phyloP scores from a whole-genome alignment of 2,888 invertebrate genomes.

The Agonopterix alstromeriana region DNA sequence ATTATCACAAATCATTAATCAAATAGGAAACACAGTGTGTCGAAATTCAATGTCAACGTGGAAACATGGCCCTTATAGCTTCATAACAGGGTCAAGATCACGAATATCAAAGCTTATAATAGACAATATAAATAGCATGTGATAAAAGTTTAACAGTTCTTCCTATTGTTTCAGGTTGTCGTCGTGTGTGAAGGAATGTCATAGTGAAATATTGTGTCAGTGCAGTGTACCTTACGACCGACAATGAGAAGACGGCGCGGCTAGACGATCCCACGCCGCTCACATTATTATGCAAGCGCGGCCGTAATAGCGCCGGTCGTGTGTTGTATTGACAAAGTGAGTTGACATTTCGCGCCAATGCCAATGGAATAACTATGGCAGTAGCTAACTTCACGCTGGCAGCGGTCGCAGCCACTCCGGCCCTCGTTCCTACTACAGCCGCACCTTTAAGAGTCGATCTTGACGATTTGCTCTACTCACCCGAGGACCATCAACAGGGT shows the following conservation, averaged over 20 bases:
- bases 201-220: constrained; percentile 40
- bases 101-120: background rate
- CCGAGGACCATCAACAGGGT: constrained; percentile 42
- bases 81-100: constrained; percentile 2
- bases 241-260: constrained; percentile 48
- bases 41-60: too few species aligned
- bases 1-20: too few species aligned
- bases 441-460: constrained; percentile 49
- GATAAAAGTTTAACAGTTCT: constrained; percentile 4
- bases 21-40: too few species aligned
- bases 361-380: constrained; percentile 58
- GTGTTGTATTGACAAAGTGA: constrained; percentile 37
- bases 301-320: constrained; percentile 33
- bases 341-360: constrained; percentile 58
- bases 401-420: constrained; percentile 48
- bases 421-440: constrained; percentile 42
- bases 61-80: too few species aligned
- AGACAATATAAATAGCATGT: background rate
- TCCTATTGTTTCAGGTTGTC: constrained; percentile 54
- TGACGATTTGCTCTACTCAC: constrained; percentile 63
- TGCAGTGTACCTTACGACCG: constrained; percentile 40
- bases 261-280: constrained; percentile 39
- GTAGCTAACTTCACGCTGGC: constrained; percentile 63
- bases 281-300: constrained; percentile 50
- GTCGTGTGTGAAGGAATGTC: constrained; percentile 24